Conservation (phyloP, 1,140 invertebrate species). For the Brachionus asplanchnoidis region DNA sequence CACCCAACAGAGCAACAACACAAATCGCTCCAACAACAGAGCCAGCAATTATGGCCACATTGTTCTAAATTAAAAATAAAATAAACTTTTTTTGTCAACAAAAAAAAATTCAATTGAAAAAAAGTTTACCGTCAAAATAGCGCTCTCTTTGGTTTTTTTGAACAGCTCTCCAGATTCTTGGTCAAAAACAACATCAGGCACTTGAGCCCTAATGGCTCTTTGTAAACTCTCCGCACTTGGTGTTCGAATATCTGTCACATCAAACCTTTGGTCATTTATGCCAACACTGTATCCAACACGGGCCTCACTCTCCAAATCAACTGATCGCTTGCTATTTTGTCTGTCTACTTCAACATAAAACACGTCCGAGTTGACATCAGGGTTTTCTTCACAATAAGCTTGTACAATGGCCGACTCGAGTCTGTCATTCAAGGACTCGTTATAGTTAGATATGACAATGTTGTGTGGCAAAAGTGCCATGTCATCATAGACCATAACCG, state of each 20-base stretch:
- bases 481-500: background rate
- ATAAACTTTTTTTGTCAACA: background rate
- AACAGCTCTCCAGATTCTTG: background rate
- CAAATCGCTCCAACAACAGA: background rate
- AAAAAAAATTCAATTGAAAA: background rate
- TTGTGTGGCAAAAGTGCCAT: background rate
- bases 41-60: background rate
- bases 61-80: slow-evolving; percentile 20
- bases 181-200: slow-evolving; percentile 15
- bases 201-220: background rate
- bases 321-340: background rate
- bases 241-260: background rate
- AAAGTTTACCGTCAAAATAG: background rate
- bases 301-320: background rate
- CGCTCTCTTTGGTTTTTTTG: slow-evolving; percentile 1
- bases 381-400: background rate
- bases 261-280: background rate
- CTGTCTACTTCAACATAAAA: background rate
- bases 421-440: background rate
- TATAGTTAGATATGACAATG: background rate
- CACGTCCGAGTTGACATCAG: background rate
- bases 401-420: background rate
- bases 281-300: background rate
- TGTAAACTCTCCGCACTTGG: background rate
- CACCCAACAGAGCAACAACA: background rate